These are phyloP conservation scores for Neoascia interrupta DNA, from an alignment of 2,888 invertebrate species.

Conservation along the genomic window DNA sequence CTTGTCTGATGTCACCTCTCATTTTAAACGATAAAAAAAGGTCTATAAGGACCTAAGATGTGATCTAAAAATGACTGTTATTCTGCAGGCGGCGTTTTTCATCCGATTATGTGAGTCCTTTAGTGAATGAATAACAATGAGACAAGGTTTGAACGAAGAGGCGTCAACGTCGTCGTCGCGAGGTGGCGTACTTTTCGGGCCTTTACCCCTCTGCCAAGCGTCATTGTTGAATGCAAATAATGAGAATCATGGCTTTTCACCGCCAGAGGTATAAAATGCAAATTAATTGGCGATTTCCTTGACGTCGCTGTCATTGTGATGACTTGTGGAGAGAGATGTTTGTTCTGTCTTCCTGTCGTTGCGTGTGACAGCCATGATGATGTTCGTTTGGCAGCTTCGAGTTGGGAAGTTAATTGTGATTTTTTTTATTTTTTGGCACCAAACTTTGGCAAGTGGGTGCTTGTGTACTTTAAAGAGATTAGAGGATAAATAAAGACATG, in stretches of 20 bases:
- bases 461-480: slow-evolving; percentile 26
- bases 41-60: slow-evolving; percentile 21
- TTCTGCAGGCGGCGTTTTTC: slow-evolving; percentile 59
- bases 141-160: slow-evolving; percentile 40
- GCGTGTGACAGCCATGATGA: slow-evolving; percentile 2
- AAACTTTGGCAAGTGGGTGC: background rate
- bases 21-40: slow-evolving; percentile 35
- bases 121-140: slow-evolving; percentile 68
- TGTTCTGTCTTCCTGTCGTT: background rate
- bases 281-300: slow-evolving; percentile 69
- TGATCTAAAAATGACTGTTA: slow-evolving; percentile 65
- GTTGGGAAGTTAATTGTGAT: slow-evolving; percentile 55
- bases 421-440: background rate
- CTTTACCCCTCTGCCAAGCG: slow-evolving; percentile 3
- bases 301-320: slow-evolving; percentile 19
- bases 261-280: slow-evolving; percentile 59
- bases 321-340: slow-evolving; percentile 1
- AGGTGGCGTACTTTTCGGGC: slow-evolving; percentile 18
- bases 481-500: slow-evolving; percentile 40
- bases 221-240: slow-evolving; percentile 61
- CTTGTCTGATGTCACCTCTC: slow-evolving; percentile 26
- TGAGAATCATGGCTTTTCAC: slow-evolving; percentile 64
- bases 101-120: slow-evolving; percentile 64
- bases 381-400: slow-evolving; percentile 49
- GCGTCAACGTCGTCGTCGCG: background rate